A percentile compares a stretch with the other conserved stretches of the same genome.
phyloP scores from a whole-genome alignment of 2,888 invertebrate species.

The Stenolophus ochropezus region DNA sequence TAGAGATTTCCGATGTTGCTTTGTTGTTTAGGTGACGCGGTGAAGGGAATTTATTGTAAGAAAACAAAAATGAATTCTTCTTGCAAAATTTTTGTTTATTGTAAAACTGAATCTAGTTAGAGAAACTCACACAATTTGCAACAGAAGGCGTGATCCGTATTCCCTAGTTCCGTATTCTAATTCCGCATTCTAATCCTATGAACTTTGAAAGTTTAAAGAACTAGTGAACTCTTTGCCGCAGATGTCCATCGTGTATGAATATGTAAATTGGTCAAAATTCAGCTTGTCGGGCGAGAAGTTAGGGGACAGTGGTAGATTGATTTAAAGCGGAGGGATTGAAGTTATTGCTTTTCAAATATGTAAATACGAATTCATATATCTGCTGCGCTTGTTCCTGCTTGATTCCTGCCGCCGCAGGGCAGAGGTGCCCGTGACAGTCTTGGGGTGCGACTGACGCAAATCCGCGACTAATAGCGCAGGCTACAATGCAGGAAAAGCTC shows the following conservation, averaged over 20 bases:
- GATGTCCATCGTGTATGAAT: constrained; percentile 63
- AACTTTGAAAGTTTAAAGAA: neutral
- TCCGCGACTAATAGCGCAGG: neutral
- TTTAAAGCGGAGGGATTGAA: constrained; percentile 66
- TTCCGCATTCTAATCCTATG: neutral
- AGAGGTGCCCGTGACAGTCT: constrained; percentile 44
- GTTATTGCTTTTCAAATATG: constrained; percentile 65
- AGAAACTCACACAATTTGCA: neutral
- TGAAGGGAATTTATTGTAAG: too few species aligned
- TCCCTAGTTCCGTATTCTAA: neutral
- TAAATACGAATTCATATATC: constrained; percentile 62
- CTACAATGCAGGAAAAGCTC: neutral
- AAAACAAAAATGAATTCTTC: too few species aligned
- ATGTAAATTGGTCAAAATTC: constrained; percentile 69
- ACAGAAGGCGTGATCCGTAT: neutral
- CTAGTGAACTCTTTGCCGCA: neutral
- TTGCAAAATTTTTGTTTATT: neutral
- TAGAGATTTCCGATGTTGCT: too few species aligned
- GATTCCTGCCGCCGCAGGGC: neutral
- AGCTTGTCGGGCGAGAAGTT: constrained; percentile 67
- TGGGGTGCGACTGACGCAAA: constrained; percentile 19
- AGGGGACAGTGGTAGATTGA: constrained; percentile 65
- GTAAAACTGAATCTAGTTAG: neutral
- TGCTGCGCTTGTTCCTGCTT: constrained; percentile 22
- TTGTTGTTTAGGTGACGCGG: too few species aligned